Percentiles rank a stretch among this genome's conserved stretches.
Evolutionary conservation across 2,113 vertebrate species (phyloP).

Genomic region (Phaethon lepturus): DNA sequence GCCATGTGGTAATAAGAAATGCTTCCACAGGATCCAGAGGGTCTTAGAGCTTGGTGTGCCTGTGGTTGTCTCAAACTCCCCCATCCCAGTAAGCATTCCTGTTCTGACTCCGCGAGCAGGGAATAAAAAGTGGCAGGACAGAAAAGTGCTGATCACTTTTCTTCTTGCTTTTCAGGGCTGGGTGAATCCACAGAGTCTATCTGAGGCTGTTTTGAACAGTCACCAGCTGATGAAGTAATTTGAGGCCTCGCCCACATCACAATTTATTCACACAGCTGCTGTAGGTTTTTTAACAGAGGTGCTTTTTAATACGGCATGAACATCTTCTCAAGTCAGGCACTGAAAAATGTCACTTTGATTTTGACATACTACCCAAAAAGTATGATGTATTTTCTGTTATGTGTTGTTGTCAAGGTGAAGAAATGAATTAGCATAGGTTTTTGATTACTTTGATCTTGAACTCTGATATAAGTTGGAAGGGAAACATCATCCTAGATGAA

Average conservation of each 20-base stretch:
- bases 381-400: not conserved
- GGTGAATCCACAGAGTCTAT: not conserved
- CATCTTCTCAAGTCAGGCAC: not conserved
- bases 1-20: not conserved
- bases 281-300: not conserved
- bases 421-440: not conserved
- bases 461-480: not conserved
- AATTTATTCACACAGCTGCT: not conserved
- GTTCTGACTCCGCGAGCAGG: not conserved
- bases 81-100: not conserved
- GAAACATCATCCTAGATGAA: not conserved
- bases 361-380: not conserved
- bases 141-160: not conserved
- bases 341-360: not conserved
- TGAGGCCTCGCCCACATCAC: slow-evolving; percentile 11
- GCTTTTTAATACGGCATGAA: not conserved
- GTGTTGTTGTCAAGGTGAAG: not conserved
- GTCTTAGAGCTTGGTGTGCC: not conserved
- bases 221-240: slow-evolving; percentile 20
- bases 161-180: not conserved
- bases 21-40: not conserved
- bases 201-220: slow-evolving; percentile 7
- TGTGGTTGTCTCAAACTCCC: not conserved
- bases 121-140: not conserved
- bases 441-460: not conserved